Evolutionary conservation across 2,113 vertebrate genomes (phyloP).

Genomic region (Mystacornis crossleyi): DNA sequence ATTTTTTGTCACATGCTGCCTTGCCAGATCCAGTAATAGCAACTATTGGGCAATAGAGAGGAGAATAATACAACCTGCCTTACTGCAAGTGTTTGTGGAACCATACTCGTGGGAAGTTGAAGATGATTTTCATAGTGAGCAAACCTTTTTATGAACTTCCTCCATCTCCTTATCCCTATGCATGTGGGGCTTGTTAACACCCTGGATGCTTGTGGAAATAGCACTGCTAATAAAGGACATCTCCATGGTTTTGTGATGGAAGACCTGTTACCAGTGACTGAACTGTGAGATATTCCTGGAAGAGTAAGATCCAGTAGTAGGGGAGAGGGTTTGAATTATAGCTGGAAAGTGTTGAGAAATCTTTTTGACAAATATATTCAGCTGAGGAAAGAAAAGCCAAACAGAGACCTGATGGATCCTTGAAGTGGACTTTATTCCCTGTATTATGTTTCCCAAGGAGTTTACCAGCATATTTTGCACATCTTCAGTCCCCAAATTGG

Average conservation of each 20-base stretch:
- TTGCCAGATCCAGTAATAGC: constrained; percentile 33
- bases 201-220: background rate
- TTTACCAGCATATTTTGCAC: background rate
- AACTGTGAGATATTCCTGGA: background rate
- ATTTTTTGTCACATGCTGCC: constrained; percentile 48
- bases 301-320: background rate
- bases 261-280: background rate
- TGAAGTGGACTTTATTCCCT: background rate
- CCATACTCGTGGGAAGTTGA: background rate
- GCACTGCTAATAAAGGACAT: background rate
- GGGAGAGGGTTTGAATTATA: background rate
- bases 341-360: background rate
- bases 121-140: background rate
- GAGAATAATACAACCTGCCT: constrained; percentile 27
- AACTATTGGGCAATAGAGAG: constrained; percentile 18
- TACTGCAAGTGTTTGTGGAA: background rate
- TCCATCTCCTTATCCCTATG: background rate
- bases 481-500: background rate
- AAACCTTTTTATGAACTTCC: background rate
- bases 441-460: background rate
- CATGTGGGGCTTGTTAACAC: background rate
- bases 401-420: background rate
- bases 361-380: background rate
- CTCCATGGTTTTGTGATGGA: background rate
- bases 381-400: background rate